These are phyloP conservation scores for Melinaea marsaeus DNA, from an alignment of 2,888 invertebrate genomes.

Conservation along the genomic window DNA sequence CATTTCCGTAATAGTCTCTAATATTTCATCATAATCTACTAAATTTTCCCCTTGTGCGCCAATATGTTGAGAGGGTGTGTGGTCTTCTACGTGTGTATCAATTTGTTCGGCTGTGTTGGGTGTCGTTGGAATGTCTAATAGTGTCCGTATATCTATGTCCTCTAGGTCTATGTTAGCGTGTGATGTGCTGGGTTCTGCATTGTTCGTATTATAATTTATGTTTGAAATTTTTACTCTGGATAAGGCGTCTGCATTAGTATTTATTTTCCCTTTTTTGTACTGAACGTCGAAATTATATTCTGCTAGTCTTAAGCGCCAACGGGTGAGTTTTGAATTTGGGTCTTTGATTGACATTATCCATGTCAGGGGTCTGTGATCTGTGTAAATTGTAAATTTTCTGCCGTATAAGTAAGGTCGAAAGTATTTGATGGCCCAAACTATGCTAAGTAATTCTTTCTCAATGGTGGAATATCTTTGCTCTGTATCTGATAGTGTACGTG, in stretches of 20 bases:
- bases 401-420: slow-evolving; percentile 29
- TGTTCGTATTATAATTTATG: slow-evolving; percentile 8
- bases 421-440: slow-evolving; percentile 25
- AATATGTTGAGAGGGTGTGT: background rate
- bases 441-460: background rate
- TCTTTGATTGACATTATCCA: slow-evolving; percentile 30
- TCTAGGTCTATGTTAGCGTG: slow-evolving; percentile 16
- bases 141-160: slow-evolving; percentile 10
- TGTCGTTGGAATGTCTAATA: background rate
- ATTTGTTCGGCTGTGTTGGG: no score
- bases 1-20: no score
- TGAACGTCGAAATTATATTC: slow-evolving; percentile 33
- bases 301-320: slow-evolving; percentile 33
- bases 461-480: slow-evolving; percentile 28
- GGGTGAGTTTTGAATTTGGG: slow-evolving; percentile 30
- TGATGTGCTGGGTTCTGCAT: slow-evolving; percentile 22
- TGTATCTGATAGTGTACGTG: slow-evolving; percentile 27
- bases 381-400: slow-evolving; percentile 29
- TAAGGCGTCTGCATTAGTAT: slow-evolving; percentile 32
- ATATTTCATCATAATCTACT: slow-evolving; percentile 24
- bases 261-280: slow-evolving; percentile 30
- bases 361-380: slow-evolving; percentile 28
- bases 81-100: background rate
- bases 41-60: slow-evolving; percentile 14
- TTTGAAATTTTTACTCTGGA: slow-evolving; percentile 24